phyloP scores from a whole-genome alignment of 2,113 vertebrate species.

The Psilopsiagon aymara region DNA sequence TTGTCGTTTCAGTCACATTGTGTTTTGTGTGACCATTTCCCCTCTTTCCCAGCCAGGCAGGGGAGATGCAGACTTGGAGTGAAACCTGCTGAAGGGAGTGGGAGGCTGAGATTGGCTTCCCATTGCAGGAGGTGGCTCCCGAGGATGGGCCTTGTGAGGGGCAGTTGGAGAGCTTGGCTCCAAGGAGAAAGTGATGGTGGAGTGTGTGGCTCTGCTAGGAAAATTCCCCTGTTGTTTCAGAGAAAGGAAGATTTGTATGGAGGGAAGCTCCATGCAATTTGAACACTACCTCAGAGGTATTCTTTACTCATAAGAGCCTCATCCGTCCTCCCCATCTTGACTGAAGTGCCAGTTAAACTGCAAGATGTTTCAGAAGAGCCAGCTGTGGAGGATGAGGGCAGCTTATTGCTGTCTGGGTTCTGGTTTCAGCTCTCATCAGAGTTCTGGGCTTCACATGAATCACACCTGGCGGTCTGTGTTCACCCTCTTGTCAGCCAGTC shows the following conservation, averaged over 20 bases:
- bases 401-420: background rate
- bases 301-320: background rate
- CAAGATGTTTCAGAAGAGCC: background rate
- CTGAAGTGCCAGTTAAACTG: background rate
- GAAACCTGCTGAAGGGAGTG: background rate
- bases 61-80: slow-evolving; percentile 26
- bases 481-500: background rate
- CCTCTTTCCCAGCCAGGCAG: slow-evolving; percentile 75
- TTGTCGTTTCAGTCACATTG: slow-evolving; percentile 69
- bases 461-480: fast-evolving
- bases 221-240: background rate
- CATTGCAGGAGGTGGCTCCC: background rate
- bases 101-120: background rate
- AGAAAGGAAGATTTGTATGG: background rate
- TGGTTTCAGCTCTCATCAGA: background rate
- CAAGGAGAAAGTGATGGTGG: background rate
- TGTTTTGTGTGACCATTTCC: slow-evolving; percentile 56
- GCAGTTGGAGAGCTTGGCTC: background rate
- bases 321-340: background rate
- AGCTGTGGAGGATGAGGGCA: too few species aligned
- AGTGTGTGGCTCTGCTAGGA: background rate
- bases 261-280: background rate
- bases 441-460: background rate
- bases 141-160: background rate
- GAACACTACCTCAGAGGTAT: background rate